Evolutionary conservation across 35 echinoderm and acorn worm genomes (phyloP).

Genomic region (Acanthaster planci): DNA sequence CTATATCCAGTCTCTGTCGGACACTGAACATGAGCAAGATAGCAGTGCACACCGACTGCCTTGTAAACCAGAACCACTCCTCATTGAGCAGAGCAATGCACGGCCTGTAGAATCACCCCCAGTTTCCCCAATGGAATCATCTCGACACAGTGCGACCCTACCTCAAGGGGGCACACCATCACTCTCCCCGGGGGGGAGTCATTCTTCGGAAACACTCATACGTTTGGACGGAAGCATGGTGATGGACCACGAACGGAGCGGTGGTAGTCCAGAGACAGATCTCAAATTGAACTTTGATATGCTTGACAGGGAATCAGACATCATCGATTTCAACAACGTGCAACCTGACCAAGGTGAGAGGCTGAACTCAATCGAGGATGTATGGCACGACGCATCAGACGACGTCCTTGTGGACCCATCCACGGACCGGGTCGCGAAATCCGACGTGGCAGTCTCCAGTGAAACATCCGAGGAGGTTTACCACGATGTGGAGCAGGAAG

Average conservation of each 20-base stretch:
- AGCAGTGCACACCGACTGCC: neutral
- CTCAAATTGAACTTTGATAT: neutral
- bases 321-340: neutral
- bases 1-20: neutral
- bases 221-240: neutral
- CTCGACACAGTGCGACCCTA: neutral
- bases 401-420: neutral
- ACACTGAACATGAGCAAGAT: neutral
- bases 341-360: neutral
- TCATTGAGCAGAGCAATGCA: neutral
- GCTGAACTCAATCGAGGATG: neutral
- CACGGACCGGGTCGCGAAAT: no score
- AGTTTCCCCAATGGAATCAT: neutral
- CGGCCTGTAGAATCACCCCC: neutral
- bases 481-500: neutral
- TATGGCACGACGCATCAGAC: neutral
- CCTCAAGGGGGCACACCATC: neutral
- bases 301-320: conserved; percentile 11
- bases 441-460: neutral
- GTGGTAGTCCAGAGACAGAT: neutral
- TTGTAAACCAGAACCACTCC: neutral
- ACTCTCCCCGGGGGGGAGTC: neutral
- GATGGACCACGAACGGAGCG: neutral
- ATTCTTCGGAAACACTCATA: neutral
- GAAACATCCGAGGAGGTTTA: neutral